A percentile compares a stretch with the other conserved stretches of the same genome.
Evolutionary conservation across 2,113 vertebrate genomes (phyloP).

Genomic region (Petaurus breviceps): DNA sequence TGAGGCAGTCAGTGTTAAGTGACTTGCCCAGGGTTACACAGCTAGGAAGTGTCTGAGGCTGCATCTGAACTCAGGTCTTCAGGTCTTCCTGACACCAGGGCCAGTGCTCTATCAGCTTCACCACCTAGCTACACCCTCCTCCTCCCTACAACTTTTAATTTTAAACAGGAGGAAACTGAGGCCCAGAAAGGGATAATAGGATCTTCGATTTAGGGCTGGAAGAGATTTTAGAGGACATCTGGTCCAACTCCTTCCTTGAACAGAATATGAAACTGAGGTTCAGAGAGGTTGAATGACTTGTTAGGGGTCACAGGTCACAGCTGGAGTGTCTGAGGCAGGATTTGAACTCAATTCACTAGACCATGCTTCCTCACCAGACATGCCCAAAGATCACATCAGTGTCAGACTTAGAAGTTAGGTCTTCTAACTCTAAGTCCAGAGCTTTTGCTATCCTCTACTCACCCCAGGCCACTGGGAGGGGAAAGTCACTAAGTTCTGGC

Average conservation of each 20-base stretch:
- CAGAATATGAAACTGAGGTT: background rate
- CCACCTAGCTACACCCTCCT: background rate
- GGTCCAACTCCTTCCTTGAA: background rate
- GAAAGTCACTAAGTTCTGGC: background rate
- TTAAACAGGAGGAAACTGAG: background rate
- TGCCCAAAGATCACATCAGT: background rate
- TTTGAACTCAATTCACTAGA: background rate
- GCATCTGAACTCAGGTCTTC: background rate
- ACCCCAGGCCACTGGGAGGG: background rate
- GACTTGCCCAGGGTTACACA: background rate
- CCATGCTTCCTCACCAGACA: background rate
- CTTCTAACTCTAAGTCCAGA: background rate
- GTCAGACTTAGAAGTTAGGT: background rate
- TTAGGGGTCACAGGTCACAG: background rate
- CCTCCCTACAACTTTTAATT: background rate
- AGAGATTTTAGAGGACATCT: background rate
- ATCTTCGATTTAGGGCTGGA: background rate
- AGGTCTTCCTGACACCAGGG: background rate
- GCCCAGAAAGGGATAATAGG: background rate
- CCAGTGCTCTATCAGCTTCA: background rate
- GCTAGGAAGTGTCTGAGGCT: background rate
- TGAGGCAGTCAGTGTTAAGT: background rate
- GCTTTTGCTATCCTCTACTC: background rate
- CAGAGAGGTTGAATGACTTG: background rate
- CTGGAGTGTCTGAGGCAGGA: background rate